Conservation (phyloP, 2,113 vertebrate genomes). For the Lepus americanus region DNA sequence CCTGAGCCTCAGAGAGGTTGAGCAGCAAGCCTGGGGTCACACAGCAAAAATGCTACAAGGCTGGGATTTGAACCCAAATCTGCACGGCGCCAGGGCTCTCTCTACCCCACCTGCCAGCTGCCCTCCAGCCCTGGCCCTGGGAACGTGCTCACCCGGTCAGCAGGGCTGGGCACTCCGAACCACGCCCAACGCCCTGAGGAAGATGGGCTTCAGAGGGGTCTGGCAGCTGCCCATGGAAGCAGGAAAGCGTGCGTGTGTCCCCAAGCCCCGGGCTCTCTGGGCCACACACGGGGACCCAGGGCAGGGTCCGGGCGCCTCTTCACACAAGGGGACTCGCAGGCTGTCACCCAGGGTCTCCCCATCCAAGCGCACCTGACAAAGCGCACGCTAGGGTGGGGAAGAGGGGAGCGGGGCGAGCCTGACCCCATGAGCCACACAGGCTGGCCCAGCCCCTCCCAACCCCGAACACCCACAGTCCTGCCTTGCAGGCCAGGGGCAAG, state of each 20-base stretch:
- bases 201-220: background rate
- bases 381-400: background rate
- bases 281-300: background rate
- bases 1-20: background rate
- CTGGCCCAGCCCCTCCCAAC: background rate
- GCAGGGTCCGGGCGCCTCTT: too few species aligned
- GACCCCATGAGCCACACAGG: too few species aligned
- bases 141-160: too few species aligned
- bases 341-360: too few species aligned
- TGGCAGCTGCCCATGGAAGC: too few species aligned
- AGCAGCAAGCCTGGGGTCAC: background rate
- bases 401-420: background rate
- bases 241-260: background rate
- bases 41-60: accelerated
- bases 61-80: background rate
- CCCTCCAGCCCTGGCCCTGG: background rate
- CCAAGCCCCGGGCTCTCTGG: background rate
- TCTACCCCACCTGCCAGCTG: too few species aligned
- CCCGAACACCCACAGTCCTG: constrained; percentile 63
- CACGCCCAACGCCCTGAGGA: background rate
- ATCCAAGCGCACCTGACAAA: background rate
- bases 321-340: background rate
- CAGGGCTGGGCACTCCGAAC: background rate
- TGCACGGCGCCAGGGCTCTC: background rate
- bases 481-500: background rate